phyloP scores from a whole-genome alignment of 2,113 vertebrate genomes.

The Cottus gobio region DNA sequence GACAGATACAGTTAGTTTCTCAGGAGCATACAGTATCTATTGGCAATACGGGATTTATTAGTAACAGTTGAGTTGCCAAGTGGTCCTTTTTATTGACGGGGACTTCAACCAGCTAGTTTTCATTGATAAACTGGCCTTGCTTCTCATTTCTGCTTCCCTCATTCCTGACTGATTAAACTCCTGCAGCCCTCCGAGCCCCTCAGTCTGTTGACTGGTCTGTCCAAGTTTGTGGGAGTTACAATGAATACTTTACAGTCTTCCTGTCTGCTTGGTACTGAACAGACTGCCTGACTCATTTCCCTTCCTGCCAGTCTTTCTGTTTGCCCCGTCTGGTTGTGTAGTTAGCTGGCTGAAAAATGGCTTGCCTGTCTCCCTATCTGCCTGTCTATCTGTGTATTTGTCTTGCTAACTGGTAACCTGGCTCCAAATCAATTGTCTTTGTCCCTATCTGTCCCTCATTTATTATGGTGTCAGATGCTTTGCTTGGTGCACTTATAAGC shows the following conservation, averaged over 20 bases:
- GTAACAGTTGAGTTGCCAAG: too few species aligned
- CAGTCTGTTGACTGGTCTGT: constrained; percentile 41
- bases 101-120: constrained; percentile 4
- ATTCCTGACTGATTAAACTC: constrained; percentile 30
- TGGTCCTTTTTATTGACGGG: neutral
- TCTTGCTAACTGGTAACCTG: constrained; percentile 33
- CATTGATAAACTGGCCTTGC: constrained; percentile 12
- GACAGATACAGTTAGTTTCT: neutral
- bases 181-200: constrained; percentile 12
- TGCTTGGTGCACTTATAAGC: neutral
- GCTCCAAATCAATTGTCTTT: constrained; percentile 30
- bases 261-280: constrained; percentile 24
- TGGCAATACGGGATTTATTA: neutral
- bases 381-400: constrained; percentile 40
- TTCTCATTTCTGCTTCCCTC: neutral
- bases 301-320: constrained; percentile 36
- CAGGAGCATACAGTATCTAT: neutral
- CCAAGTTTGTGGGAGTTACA: constrained; percentile 27
- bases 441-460: neutral
- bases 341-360: constrained; percentile 47
- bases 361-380: constrained; percentile 39
- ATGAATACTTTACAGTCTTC: constrained; percentile 20
- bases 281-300: constrained; percentile 31
- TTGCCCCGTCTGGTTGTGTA: constrained; percentile 29
- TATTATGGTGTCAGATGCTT: neutral